Evolutionary conservation across 2,113 vertebrate species (phyloP).

Genomic region (Tragelaphus scriptus): DNA sequence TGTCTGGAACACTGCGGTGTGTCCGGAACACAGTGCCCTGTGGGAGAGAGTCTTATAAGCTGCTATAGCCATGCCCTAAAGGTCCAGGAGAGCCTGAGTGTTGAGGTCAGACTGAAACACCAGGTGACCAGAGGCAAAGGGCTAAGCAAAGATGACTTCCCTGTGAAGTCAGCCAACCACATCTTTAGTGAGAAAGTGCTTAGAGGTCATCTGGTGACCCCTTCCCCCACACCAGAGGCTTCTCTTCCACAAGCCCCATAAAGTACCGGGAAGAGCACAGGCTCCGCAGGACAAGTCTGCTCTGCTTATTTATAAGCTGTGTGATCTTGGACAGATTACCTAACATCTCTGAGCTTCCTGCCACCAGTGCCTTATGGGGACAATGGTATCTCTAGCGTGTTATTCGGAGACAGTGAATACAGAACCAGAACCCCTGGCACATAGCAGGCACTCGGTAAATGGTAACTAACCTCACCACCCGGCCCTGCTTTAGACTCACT

Average conservation of each 20-base stretch:
- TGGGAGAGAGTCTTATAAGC: background rate
- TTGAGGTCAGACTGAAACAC: background rate
- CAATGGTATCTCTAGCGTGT: background rate
- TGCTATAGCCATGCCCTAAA: accelerated
- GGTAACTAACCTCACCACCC: background rate
- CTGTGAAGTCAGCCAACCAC: background rate
- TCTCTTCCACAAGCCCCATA: background rate
- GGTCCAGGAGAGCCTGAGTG: background rate
- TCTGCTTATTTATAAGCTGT: background rate
- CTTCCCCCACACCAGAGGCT: background rate
- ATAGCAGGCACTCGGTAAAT: background rate
- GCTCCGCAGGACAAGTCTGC: background rate
- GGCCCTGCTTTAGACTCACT: background rate
- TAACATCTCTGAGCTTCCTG: background rate
- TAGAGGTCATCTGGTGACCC: background rate
- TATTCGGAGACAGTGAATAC: background rate
- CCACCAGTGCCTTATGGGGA: background rate
- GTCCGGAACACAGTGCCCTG: accelerated
- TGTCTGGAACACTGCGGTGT: accelerated
- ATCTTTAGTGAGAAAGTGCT: background rate
- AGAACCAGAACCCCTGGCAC: background rate
- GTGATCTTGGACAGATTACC: background rate
- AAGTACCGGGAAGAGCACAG: too few relatives aligned
- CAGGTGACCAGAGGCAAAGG: background rate
- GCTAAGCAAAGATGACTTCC: background rate